Conservation (phyloP, 2,113 vertebrate genomes). For the Oncorhynchus keta region DNA sequence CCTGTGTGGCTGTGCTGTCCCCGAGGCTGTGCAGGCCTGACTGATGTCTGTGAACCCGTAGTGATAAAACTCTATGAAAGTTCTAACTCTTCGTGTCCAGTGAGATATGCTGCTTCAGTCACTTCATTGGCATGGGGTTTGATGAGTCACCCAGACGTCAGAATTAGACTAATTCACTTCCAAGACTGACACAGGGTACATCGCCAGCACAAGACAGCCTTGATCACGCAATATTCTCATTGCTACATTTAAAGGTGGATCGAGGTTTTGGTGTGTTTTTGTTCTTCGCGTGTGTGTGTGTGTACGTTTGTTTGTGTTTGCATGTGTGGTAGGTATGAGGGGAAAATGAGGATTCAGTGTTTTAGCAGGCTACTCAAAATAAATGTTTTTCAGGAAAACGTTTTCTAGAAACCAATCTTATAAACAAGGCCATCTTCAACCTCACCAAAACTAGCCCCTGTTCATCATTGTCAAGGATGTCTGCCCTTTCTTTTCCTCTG, state of each 20-base stretch:
- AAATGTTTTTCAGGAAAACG: slow-evolving; percentile 39
- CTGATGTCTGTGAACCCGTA: slow-evolving; percentile 43
- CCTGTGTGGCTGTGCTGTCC: slow-evolving; percentile 18
- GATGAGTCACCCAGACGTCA: slow-evolving; percentile 43
- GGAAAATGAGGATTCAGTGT: slow-evolving; percentile 20
- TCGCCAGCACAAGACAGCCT: slow-evolving; percentile 39
- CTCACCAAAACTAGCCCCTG: slow-evolving; percentile 56
- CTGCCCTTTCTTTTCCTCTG: slow-evolving; percentile 56
- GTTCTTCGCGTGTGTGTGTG: neutral
- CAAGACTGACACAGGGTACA: slow-evolving; percentile 22
- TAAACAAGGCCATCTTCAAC: slow-evolving; percentile 51
- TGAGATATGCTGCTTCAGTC: slow-evolving; percentile 64
- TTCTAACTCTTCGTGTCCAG: slow-evolving; percentile 33
- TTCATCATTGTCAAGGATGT: slow-evolving; percentile 11
- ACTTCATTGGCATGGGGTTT: slow-evolving; percentile 52
- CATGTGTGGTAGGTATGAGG: slow-evolving; percentile 54
- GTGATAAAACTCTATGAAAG: too few species aligned
- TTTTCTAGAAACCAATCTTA: slow-evolving; percentile 24
- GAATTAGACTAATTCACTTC: slow-evolving; percentile 40
- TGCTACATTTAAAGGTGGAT: slow-evolving; percentile 23
- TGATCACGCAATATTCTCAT: slow-evolving; percentile 54
- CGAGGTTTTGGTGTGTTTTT: neutral
- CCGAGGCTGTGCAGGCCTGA: too few species aligned
- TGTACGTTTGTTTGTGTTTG: neutral
- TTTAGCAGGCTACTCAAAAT: slow-evolving; percentile 4